phyloP scores from a whole-genome alignment of 2,888 invertebrate genomes.

The Athalia rosae region DNA sequence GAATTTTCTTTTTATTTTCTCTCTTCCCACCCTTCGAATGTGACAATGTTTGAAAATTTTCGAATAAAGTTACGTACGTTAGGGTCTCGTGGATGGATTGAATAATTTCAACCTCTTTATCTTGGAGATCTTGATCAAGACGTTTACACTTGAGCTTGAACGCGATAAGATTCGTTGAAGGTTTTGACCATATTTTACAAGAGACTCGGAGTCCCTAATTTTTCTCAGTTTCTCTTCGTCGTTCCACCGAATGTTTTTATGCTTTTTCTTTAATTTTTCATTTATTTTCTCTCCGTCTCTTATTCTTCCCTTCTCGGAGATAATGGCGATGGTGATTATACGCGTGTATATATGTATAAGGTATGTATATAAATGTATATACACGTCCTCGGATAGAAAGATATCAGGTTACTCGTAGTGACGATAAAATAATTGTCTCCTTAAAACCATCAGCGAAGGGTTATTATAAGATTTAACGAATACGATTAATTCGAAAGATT shows the following conservation, averaged over 20 bases:
- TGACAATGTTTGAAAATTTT: not conserved
- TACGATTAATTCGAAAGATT: conserved; percentile 44
- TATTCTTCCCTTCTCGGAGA: not conserved
- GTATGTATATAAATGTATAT: too few species aligned
- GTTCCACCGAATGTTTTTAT: not conserved
- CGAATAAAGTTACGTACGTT: not conserved
- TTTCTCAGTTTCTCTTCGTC: not conserved
- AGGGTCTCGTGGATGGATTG: not conserved
- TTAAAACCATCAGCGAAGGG: conserved; percentile 43
- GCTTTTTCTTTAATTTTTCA: too few species aligned
- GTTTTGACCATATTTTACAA: conserved; percentile 33
- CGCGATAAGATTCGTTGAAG: not conserved
- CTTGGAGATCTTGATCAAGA: conserved; percentile 44
- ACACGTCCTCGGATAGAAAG: conserved; percentile 9
- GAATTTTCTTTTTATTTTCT: too few species aligned
- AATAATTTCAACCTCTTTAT: conserved; percentile 17
- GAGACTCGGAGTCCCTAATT: conserved; percentile 28
- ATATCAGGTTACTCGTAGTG: conserved; percentile 45
- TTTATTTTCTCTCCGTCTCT: not conserved
- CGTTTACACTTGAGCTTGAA: conserved; percentile 41
- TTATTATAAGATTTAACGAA: not conserved
- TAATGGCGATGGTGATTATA: conserved; percentile 36
- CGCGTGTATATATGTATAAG: not conserved
- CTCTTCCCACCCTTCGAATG: too few species aligned
- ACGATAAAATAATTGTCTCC: conserved; percentile 47